Evolutionary conservation across 2,888 invertebrate genomes (phyloP).

Genomic region (Germaria angustata): DNA sequence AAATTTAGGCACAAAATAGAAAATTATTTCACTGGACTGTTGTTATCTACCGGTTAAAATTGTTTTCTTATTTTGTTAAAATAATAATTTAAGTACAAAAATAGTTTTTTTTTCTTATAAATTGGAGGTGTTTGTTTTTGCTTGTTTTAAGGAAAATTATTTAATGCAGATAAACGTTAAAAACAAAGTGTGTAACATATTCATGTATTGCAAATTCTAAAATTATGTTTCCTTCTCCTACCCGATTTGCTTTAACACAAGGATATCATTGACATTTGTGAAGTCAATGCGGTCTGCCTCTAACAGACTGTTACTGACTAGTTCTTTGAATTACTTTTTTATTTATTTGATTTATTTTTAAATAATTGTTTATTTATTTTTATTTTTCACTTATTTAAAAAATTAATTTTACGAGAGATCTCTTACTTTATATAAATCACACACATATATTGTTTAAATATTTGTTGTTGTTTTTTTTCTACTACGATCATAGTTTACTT

Average conservation of each 20-base stretch:
- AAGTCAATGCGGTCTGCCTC: constrained; percentile 5
- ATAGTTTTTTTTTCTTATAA: constrained; percentile 45
- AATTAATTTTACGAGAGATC: constrained; percentile 60
- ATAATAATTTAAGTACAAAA: constrained; percentile 60
- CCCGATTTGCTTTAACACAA: not conserved
- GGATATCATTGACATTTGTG: not conserved
- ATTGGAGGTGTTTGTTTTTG: constrained; percentile 42
- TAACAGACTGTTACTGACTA: constrained; percentile 1
- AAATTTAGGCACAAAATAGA: constrained; percentile 51
- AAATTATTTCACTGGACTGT: constrained; percentile 48
- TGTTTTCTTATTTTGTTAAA: constrained; percentile 35
- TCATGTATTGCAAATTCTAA: not conserved
- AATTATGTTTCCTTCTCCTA: not conserved
- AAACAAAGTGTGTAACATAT: not conserved
- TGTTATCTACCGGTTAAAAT: not conserved
- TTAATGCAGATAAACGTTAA: constrained; percentile 23
- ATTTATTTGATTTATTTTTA: constrained; percentile 29
- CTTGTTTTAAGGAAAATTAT: constrained; percentile 45
- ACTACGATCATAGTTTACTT: constrained; percentile 56
- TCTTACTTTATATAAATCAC: constrained; percentile 61
- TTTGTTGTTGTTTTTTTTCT: constrained; percentile 1
- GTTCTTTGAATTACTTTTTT: constrained; percentile 14
- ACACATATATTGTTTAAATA: constrained; percentile 61
- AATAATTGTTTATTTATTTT: constrained; percentile 10
- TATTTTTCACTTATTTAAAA: constrained; percentile 52